Conservation (phyloP, 1,140 invertebrate genomes). For the Protaetia brevitarsis region DNA sequence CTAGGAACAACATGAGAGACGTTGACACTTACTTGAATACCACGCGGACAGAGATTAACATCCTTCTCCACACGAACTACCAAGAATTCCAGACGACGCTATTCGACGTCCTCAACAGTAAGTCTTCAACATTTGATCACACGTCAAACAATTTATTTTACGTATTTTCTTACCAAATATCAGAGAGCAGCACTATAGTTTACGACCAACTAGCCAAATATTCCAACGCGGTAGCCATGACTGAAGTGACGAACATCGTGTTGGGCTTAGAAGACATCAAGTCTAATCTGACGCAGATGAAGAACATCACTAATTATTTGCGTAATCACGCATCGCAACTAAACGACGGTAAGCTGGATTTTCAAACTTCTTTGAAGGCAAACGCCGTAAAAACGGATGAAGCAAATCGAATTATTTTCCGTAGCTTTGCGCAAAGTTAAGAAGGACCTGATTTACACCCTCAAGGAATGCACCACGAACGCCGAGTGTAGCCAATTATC, state of each 20-base stretch:
- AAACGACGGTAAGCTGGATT: constrained; percentile 56
- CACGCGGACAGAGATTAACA: constrained; percentile 63
- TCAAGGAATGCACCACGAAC: constrained; percentile 57
- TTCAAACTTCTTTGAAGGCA: constrained; percentile 28
- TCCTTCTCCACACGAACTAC: constrained; percentile 67
- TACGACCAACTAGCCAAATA: constrained; percentile 66
- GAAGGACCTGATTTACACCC: constrained; percentile 58
- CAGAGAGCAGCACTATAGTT: constrained; percentile 65
- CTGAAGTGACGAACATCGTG: constrained; percentile 70
- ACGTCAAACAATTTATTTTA: not conserved
- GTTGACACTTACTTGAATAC: constrained; percentile 64
- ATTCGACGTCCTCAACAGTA: constrained; percentile 61
- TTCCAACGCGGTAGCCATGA: constrained; percentile 70
- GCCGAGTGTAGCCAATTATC: constrained; percentile 61
- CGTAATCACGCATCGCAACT: constrained; percentile 62
- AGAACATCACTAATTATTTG: constrained; percentile 59
- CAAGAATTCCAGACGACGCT: constrained; percentile 65
- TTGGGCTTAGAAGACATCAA: constrained; percentile 61
- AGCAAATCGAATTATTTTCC: no score
- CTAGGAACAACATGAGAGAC: constrained; percentile 61
- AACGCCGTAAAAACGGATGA: not conserved
- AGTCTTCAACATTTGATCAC: constrained; percentile 35
- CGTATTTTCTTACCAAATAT: constrained; percentile 32
- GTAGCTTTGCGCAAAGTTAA: constrained; percentile 67
- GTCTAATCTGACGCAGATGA: constrained; percentile 59